A percentile compares a stretch with the other conserved stretches of the same genome.
Conservation (phyloP, 2,888 invertebrate genomes). For the Tubulanus polymorphus region DNA sequence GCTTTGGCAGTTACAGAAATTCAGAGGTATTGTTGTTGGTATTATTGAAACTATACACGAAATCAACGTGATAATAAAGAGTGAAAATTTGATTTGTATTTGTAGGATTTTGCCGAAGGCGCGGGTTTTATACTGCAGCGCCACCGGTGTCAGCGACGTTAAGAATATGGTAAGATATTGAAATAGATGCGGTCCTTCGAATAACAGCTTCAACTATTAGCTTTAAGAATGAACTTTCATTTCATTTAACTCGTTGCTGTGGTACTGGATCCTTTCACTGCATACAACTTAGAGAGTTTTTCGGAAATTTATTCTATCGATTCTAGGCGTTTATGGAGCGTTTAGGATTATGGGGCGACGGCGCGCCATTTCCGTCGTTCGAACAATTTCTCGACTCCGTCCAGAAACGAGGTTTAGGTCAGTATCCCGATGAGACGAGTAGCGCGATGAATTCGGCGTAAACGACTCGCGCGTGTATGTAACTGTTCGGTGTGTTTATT, state of each 20-base stretch:
- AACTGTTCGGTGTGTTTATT: background rate
- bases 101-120: constrained; percentile 45
- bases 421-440: constrained; percentile 10
- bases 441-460: background rate
- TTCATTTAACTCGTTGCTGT: too few relatives aligned
- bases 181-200: too few relatives aligned
- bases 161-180: constrained; percentile 51
- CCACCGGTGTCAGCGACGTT: constrained; percentile 49
- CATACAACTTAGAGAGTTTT: too few relatives aligned
- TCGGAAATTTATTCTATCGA: too few relatives aligned
- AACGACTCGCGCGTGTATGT: background rate
- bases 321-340: constrained; percentile 52
- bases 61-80: too few relatives aligned
- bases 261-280: too few relatives aligned
- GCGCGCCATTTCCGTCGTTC: constrained; percentile 45
- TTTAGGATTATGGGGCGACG: constrained; percentile 49
- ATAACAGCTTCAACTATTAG: too few relatives aligned
- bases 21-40: constrained; percentile 43
- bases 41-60: too few relatives aligned
- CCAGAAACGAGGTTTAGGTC: constrained; percentile 47
- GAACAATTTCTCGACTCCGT: constrained; percentile 45
- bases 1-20: constrained; percentile 43
- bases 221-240: too few relatives aligned
- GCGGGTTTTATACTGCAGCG: constrained; percentile 50
- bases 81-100: too few relatives aligned